phyloP scores from a whole-genome alignment of 2,113 vertebrate genomes.

The Vicugna pacos region DNA sequence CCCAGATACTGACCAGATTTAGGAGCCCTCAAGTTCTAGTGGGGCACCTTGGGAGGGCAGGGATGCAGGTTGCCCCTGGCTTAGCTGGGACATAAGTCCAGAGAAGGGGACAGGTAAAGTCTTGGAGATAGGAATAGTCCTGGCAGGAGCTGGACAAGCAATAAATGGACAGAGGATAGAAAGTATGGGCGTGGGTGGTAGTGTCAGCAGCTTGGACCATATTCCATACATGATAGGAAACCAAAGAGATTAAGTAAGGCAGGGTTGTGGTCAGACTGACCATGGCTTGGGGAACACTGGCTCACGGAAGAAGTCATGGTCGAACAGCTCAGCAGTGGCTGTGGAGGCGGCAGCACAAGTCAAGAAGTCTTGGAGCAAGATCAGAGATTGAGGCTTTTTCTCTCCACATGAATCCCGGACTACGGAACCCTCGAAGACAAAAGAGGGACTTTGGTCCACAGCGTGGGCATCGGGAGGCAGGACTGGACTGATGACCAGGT shows the following conservation, averaged over 20 bases:
- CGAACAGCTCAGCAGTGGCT: accelerated
- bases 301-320: neutral
- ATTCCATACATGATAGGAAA: neutral
- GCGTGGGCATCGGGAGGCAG: neutral
- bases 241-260: neutral
- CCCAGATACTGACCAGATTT: neutral
- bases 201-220: neutral
- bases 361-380: neutral
- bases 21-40: neutral
- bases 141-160: neutral
- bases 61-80: too few relatives aligned
- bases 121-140: accelerated
- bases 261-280: constrained; percentile 17
- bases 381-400: neutral
- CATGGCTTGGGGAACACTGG: neutral
- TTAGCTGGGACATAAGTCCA: neutral
- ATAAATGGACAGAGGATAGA: neutral
- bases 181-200: accelerated
- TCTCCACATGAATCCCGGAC: neutral
- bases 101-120: neutral
- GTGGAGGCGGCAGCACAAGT: neutral
- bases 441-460: neutral
- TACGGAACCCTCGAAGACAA: neutral
- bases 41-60: neutral
- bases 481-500: neutral